phyloP scores from a whole-genome alignment of 2,797 vertebrate species.

The Sparus aurata region DNA sequence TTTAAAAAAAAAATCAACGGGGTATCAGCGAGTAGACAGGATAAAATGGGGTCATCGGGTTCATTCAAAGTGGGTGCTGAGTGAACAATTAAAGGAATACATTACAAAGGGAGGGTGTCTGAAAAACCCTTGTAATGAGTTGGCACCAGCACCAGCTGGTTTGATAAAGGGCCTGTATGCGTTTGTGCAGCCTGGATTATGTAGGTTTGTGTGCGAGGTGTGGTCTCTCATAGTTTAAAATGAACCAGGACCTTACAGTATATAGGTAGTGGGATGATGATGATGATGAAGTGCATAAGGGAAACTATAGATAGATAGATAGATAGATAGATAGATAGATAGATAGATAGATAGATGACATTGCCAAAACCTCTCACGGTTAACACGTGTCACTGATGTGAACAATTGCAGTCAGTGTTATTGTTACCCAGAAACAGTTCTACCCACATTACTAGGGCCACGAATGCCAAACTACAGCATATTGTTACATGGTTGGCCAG shows the following conservation, averaged over 20 bases:
- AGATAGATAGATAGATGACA: too few species aligned
- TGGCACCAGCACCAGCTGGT: constrained; percentile 15
- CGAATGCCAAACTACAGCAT: not conserved
- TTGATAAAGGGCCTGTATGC: not conserved
- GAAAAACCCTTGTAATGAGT: constrained; percentile 19
- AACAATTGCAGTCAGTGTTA: not conserved
- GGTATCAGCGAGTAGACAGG: not conserved
- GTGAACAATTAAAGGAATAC: constrained; percentile 44
- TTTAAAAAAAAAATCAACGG: not conserved
- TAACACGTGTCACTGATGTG: not conserved
- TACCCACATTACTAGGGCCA: not conserved
- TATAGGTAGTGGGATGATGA: not conserved
- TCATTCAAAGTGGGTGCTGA: constrained; percentile 19
- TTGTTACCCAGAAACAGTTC: constrained; percentile 4
- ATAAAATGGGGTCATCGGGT: constrained; percentile 24
- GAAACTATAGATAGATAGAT: too few species aligned
- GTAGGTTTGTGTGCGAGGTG: not conserved
- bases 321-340: too few species aligned
- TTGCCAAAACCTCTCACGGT: not conserved
- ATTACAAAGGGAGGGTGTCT: constrained; percentile 25
- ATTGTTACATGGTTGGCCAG: not conserved
- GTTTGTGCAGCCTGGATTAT: not conserved
- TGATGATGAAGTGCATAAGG: not conserved
- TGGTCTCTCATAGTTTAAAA: not conserved
- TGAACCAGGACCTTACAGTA: not conserved